Percentiles rank a stretch among this genome's conserved stretches.
phyloP scores from a whole-genome alignment of 2,797 vertebrate species.

The Jordanella pulchra region DNA sequence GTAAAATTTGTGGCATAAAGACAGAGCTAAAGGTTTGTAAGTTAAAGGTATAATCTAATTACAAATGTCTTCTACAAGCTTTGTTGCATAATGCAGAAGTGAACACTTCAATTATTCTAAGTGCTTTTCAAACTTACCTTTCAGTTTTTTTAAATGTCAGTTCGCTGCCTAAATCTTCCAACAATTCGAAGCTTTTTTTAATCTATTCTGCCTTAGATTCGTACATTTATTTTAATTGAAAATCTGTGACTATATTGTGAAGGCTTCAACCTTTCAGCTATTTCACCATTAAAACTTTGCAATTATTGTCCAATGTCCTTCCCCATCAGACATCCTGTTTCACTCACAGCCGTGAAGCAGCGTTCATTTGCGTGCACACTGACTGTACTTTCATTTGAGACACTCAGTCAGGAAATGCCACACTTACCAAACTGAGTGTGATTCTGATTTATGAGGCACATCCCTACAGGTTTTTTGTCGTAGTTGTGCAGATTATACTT shows the following conservation, averaged over 20 bases:
- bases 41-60: conserved; percentile 57
- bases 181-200: conserved; percentile 50
- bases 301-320: conserved; percentile 38
- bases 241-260: conserved; percentile 19
- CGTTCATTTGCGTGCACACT: conserved; percentile 16
- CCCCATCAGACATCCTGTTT: conserved; percentile 20
- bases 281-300: conserved; percentile 37
- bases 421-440: conserved; percentile 16
- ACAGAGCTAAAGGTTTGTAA: conserved; percentile 44
- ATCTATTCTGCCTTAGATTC: conserved; percentile 44
- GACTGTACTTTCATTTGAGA: conserved; percentile 25
- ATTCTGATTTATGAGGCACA: conserved; percentile 54
- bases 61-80: conserved; percentile 56
- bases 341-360: conserved; percentile 23
- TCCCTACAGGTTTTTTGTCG: conserved; percentile 44
- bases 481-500: conserved; percentile 13
- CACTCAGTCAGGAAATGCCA: conserved; percentile 37
- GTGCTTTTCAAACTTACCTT: conserved; percentile 52
- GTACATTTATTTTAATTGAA: conserved; percentile 42
- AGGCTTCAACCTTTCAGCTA: conserved; percentile 14
- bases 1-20: conserved; percentile 23
- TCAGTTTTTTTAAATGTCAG: conserved; percentile 40
- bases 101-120: conserved; percentile 57
- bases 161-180: conserved; percentile 55
- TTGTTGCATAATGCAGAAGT: conserved; percentile 61